These are phyloP conservation scores for Bhutanitis thaidina DNA, from an alignment of 2,888 invertebrate genomes.

Conservation along the genomic window DNA sequence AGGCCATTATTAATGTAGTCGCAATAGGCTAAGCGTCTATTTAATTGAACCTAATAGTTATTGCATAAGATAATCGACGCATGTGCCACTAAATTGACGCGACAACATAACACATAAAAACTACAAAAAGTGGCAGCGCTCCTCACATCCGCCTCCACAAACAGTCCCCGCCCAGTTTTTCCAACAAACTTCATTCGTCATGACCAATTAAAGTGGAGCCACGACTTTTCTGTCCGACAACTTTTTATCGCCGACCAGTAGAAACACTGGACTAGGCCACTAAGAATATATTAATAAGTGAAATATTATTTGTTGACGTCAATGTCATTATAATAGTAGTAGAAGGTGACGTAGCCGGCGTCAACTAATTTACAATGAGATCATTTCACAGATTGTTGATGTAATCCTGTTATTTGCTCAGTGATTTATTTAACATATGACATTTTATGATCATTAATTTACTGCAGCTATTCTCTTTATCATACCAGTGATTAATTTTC, in stretches of 20 bases:
- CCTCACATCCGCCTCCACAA: slow-evolving; percentile 55
- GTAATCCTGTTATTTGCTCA: slow-evolving; percentile 11
- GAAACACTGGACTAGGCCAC: not conserved
- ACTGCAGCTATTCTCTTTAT: slow-evolving; percentile 1
- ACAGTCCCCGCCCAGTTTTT: slow-evolving; percentile 65
- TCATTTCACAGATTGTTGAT: slow-evolving; percentile 11
- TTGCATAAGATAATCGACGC: not conserved
- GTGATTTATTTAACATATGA: slow-evolving; percentile 8
- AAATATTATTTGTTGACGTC: slow-evolving; percentile 6
- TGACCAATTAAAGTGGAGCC: slow-evolving; percentile 66
- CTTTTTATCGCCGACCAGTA: slow-evolving; percentile 15
- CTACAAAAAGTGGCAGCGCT: slow-evolving; percentile 24
- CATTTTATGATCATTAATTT: slow-evolving; percentile 11
- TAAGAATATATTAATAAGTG: slow-evolving; percentile 1
- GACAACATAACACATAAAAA: slow-evolving; percentile 12
- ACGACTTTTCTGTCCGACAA: slow-evolving; percentile 53
- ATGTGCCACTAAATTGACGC: not conserved
- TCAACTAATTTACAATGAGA: slow-evolving; percentile 5
- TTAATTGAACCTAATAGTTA: not conserved
- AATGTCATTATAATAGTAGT: slow-evolving; percentile 3
- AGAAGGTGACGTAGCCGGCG: slow-evolving; percentile 2
- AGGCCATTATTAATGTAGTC: no score
- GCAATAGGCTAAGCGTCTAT: no score
- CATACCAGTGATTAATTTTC: no score
- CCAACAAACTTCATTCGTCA: slow-evolving; percentile 67